Evolutionary conservation across 2,888 invertebrate species (phyloP).

Genomic region (Orthonevra nobilis): DNA sequence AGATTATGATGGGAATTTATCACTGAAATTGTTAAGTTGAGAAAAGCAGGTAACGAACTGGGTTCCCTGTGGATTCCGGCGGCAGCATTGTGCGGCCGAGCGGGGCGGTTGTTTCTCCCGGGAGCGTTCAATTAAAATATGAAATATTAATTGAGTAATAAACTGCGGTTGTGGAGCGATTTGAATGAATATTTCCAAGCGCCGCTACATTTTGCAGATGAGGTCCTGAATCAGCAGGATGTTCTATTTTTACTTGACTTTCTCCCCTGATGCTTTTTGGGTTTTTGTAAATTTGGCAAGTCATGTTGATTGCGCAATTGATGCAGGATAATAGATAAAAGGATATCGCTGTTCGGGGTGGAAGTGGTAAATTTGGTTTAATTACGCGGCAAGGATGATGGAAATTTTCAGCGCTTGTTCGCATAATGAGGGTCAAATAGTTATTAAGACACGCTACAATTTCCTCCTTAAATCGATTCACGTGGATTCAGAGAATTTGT

Average conservation of each 20-base stretch:
- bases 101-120: neutral
- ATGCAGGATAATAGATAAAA: slow-evolving; percentile 19
- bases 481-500: too few species aligned
- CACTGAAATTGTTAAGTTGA: slow-evolving; percentile 30
- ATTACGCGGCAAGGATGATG: neutral
- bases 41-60: slow-evolving; percentile 25
- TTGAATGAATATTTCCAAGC: slow-evolving; percentile 8
- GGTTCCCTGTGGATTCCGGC: neutral
- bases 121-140: slow-evolving; percentile 51
- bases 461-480: too few species aligned
- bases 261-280: too few species aligned
- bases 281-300: too few species aligned
- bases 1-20: slow-evolving; percentile 48
- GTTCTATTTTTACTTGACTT: too few species aligned
- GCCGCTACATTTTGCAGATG: slow-evolving; percentile 19
- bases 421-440: too few species aligned
- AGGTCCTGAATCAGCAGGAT: slow-evolving; percentile 20
- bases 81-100: neutral
- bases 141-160: slow-evolving; percentile 53
- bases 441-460: too few species aligned
- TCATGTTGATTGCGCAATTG: slow-evolving; percentile 22
- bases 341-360: slow-evolving; percentile 1
- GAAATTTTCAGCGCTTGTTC: too few species aligned
- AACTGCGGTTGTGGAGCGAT: slow-evolving; percentile 34
- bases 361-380: slow-evolving; percentile 2